These are phyloP conservation scores for Monoplex corrugatus DNA, from an alignment of 2,888 invertebrate genomes.

Conservation along the genomic window DNA sequence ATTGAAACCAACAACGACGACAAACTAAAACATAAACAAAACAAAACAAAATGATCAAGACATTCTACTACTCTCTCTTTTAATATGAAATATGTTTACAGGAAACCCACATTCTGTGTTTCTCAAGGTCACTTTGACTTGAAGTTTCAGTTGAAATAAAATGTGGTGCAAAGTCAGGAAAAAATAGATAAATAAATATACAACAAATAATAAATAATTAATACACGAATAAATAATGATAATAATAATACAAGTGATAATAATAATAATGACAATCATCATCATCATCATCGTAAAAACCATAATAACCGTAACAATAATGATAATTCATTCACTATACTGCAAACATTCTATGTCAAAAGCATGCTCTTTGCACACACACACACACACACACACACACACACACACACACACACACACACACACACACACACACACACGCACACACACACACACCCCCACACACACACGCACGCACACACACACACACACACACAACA, in stretches of 20 bases:
- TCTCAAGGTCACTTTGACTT: too few relatives aligned
- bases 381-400: not conserved
- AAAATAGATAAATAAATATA: not conserved
- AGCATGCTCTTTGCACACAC: not conserved
- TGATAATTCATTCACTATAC: not conserved
- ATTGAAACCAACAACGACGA: too few relatives aligned
- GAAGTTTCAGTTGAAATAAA: too few relatives aligned
- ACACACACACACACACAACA: not conserved
- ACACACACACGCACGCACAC: not conserved
- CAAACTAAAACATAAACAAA: too few relatives aligned
- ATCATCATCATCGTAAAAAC: not conserved
- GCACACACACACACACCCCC: not conserved
- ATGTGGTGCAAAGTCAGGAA: not conserved
- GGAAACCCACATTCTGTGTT: too few relatives aligned
- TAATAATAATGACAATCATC: not conserved
- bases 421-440: conserved; percentile 17
- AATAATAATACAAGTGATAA: not conserved
- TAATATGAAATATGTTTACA: too few relatives aligned
- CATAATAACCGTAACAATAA: not conserved
- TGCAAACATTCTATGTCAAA: not conserved
- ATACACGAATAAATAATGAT: not conserved
- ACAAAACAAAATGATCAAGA: too few relatives aligned
- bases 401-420: not conserved
- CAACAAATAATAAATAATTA: too few relatives aligned
- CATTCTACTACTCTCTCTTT: too few relatives aligned